Conservation (phyloP, 2,888 invertebrate species). For the Morpho achilles region DNA sequence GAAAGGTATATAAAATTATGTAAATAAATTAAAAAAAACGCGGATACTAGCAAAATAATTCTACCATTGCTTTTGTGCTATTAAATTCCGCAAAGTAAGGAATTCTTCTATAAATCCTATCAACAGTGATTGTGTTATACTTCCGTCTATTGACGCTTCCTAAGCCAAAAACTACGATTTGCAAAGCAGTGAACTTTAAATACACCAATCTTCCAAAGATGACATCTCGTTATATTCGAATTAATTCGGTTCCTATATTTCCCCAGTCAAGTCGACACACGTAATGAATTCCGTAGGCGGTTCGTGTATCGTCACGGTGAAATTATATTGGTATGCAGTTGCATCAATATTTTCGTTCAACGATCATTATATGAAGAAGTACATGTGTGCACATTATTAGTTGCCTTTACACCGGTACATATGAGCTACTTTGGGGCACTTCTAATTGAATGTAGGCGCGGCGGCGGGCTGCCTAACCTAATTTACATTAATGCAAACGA, state of each 20-base stretch:
- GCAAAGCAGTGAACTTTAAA: no score
- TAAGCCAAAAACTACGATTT: no score
- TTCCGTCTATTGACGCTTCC: no score
- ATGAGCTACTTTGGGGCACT: constrained; percentile 67
- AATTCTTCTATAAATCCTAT: no score
- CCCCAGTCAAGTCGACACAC: constrained; percentile 16
- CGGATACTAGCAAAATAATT: no score
- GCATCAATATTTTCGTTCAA: constrained; percentile 40
- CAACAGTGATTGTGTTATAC: no score
- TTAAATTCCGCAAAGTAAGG: no score
- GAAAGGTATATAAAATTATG: no score
- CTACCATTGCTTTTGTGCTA: no score
- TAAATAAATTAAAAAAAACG: no score
- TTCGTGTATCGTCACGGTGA: constrained; percentile 21
- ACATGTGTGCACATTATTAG: constrained; percentile 52
- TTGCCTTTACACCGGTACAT: constrained; percentile 61
- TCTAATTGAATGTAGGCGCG: constrained; percentile 76
- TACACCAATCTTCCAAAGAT: neutral
- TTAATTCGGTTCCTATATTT: constrained; percentile 31
- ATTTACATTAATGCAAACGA: constrained; percentile 80
- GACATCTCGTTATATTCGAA: constrained; percentile 4
- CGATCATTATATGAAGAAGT: constrained; percentile 49
- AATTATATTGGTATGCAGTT: constrained; percentile 37
- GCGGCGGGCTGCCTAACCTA: constrained; percentile 70
- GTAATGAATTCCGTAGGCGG: constrained; percentile 21